Conservation (phyloP, 2,888 invertebrate species). For the Chrysolina haemoptera region DNA sequence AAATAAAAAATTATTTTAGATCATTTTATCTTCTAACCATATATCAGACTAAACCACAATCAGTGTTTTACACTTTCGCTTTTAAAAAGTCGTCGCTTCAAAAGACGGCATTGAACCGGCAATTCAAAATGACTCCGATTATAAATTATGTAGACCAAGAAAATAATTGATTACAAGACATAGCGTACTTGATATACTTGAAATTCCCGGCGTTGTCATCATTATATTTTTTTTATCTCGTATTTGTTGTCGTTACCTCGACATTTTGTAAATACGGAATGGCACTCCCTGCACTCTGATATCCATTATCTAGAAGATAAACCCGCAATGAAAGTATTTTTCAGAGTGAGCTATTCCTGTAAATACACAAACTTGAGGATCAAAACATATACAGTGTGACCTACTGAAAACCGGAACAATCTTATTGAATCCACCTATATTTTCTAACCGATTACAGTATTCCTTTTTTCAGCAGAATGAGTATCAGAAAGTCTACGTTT, state of each 20-base stretch:
- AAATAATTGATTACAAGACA: constrained; percentile 26
- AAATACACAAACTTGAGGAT: background rate
- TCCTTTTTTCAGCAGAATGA: no score
- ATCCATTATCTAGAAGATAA: constrained; percentile 10
- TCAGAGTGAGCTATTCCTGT: background rate
- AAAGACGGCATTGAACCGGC: constrained; percentile 19
- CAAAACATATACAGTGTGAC: no score
- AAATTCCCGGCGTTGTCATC: constrained; percentile 35
- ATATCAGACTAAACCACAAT: background rate
- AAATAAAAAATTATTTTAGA: background rate
- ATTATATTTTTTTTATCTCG: constrained; percentile 27
- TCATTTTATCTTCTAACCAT: background rate
- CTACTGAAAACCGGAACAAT: no score
- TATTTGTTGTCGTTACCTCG: constrained; percentile 23
- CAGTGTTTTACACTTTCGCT: background rate
- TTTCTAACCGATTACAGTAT: no score
- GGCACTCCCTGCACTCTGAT: constrained; percentile 12
- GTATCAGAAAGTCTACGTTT: no score
- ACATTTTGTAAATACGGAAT: constrained; percentile 16
- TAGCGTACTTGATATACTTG: constrained; percentile 27
- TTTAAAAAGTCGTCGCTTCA: background rate
- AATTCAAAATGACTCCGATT: constrained; percentile 43
- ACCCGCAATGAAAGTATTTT: constrained; percentile 3
- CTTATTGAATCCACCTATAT: no score
- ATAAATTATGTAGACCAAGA: constrained; percentile 44